Evolutionary conservation across 2,888 invertebrate genomes (phyloP).

Genomic region (Teleiodes luculella): DNA sequence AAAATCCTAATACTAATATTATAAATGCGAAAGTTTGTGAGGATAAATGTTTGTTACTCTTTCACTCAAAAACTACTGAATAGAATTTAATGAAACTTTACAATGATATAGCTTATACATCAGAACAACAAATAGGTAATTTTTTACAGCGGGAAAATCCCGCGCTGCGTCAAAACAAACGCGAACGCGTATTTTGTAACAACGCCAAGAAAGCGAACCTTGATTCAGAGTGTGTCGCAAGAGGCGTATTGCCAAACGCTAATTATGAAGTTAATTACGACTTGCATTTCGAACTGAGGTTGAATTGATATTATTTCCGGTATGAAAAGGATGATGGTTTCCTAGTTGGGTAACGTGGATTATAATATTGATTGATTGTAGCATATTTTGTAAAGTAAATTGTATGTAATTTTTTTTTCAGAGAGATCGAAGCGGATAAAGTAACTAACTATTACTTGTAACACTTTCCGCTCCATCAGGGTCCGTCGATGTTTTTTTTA

Average conservation of each 20-base stretch:
- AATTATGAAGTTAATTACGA: neutral
- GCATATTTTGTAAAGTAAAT: neutral
- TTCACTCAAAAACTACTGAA: no score
- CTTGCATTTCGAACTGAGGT: neutral
- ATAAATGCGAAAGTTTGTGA: no score
- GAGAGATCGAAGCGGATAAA: no score
- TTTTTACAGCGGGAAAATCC: no score
- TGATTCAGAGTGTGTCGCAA: slow-evolving; percentile 1
- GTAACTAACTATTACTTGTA: no score
- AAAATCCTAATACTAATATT: no score
- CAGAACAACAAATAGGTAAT: no score
- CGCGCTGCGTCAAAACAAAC: neutral
- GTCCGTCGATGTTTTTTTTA: no score
- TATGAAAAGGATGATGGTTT: neutral
- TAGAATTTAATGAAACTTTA: no score
- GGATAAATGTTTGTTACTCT: no score
- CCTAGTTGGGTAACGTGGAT: neutral
- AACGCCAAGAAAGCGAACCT: slow-evolving; percentile 1
- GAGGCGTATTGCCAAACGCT: slow-evolving; percentile 2
- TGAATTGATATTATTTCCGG: neutral
- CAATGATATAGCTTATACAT: no score
- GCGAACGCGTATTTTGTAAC: neutral
- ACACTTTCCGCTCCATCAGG: no score
- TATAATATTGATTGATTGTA: neutral
- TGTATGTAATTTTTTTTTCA: neutral